phyloP scores from a whole-genome alignment of 2,797 vertebrate species.

The Gymnoscopelus braueri region DNA sequence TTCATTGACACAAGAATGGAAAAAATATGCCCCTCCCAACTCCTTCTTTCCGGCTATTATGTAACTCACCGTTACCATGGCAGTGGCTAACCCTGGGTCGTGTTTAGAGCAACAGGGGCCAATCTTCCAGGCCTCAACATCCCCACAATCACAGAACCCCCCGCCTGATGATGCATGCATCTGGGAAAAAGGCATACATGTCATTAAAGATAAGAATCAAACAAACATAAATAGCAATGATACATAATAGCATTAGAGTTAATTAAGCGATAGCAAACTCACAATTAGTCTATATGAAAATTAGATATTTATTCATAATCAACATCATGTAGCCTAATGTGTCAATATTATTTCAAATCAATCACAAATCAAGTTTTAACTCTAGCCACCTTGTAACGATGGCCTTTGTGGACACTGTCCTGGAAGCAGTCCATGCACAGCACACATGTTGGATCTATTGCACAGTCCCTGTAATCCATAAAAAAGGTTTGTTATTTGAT shows the following conservation, averaged over 20 bases:
- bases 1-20: constrained; percentile 64
- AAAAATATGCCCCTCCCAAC: constrained; percentile 54
- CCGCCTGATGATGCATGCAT: constrained; percentile 97
- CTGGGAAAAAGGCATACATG: constrained; percentile 71
- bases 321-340: too few species aligned
- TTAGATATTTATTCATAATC: too few species aligned
- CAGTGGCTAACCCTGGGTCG: constrained; percentile 82
- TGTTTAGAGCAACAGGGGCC: constrained; percentile 93
- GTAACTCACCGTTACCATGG: constrained; percentile 89
- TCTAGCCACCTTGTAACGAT: constrained; percentile 92
- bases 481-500: constrained; percentile 18
- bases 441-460: constrained; percentile 98
- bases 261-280: not conserved
- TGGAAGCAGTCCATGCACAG: constrained; percentile 99
- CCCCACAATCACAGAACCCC: constrained; percentile 98
- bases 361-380: too few species aligned
- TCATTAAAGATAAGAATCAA: constrained; percentile 15
- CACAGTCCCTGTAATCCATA: constrained; percentile 90
- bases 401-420: constrained; percentile 95
- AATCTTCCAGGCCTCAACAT: constrained; percentile 96
- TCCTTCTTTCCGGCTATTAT: constrained; percentile 62
- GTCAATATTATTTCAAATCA: too few species aligned
- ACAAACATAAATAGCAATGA: not conserved
- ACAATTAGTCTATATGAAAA: too few species aligned
- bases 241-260: constrained; percentile 14